These are phyloP conservation scores for Paradoxurus hermaphroditus DNA, from an alignment of 2,113 vertebrate species.

Conservation along the genomic window DNA sequence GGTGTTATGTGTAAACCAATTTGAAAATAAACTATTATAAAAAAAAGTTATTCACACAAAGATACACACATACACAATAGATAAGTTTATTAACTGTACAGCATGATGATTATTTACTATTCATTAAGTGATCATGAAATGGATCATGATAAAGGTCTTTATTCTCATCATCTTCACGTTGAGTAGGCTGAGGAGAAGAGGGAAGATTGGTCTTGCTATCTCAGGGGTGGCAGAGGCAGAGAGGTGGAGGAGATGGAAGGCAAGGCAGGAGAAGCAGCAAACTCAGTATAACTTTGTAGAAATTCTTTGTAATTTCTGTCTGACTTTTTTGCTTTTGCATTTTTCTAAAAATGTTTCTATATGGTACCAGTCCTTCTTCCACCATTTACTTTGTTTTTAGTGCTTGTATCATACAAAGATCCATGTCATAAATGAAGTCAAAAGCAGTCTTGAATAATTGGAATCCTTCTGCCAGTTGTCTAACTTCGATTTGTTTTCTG, in stretches of 20 bases:
- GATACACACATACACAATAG: background rate
- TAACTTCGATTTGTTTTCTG: background rate
- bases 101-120: background rate
- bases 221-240: background rate
- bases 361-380: background rate
- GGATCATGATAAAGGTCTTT: background rate
- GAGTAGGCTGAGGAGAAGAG: background rate
- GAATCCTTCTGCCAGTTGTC: background rate
- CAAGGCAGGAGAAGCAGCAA: background rate
- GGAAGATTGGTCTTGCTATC: background rate
- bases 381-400: background rate
- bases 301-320: background rate
- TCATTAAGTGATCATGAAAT: background rate
- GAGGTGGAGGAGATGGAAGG: background rate
- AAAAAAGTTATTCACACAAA: background rate
- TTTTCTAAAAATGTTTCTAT: background rate
- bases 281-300: background rate
- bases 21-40: too few relatives aligned
- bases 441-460: background rate
- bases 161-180: background rate
- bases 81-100: background rate
- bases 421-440: background rate
- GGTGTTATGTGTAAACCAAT: too few relatives aligned
- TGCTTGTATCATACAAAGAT: too few relatives aligned
- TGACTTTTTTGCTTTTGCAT: background rate